phyloP scores from a whole-genome alignment of 2,113 vertebrate species.

The Proterorhinus semilunaris region DNA sequence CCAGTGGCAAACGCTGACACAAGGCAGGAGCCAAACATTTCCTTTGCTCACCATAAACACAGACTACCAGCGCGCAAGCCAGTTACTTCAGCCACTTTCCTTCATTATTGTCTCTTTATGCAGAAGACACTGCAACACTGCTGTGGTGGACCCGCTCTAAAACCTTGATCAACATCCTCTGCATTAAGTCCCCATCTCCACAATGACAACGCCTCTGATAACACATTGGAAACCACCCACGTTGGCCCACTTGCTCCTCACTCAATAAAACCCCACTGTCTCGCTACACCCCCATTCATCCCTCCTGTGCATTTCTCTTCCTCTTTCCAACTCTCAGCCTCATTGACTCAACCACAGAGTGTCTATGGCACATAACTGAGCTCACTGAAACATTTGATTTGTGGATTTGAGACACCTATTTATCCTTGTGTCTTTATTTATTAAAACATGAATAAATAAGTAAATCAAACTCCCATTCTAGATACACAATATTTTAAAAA shows the following conservation, averaged over 20 bases:
- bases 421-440: constrained; percentile 36
- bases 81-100: neutral
- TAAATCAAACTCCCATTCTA: constrained; percentile 27
- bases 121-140: neutral
- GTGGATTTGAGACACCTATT: constrained; percentile 24
- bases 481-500: constrained; percentile 46
- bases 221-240: constrained; percentile 65
- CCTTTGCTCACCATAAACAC: constrained; percentile 51
- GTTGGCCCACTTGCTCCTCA: constrained; percentile 53
- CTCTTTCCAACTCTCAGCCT: constrained; percentile 47
- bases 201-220: constrained; percentile 58
- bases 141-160: constrained; percentile 28
- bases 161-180: constrained; percentile 49
- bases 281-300: constrained; percentile 39
- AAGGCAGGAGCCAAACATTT: constrained; percentile 57
- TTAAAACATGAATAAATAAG: too few relatives aligned
- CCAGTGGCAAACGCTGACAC: constrained; percentile 56
- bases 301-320: constrained; percentile 41
- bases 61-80: constrained; percentile 34
- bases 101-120: constrained; percentile 6
- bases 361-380: constrained; percentile 55
- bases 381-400: constrained; percentile 52
- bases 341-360: constrained; percentile 64
- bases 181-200: constrained; percentile 52
- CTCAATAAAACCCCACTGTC: constrained; percentile 37